Evolutionary conservation across 2,888 invertebrate species (phyloP).

Genomic region (Aspidiotus destructor): DNA sequence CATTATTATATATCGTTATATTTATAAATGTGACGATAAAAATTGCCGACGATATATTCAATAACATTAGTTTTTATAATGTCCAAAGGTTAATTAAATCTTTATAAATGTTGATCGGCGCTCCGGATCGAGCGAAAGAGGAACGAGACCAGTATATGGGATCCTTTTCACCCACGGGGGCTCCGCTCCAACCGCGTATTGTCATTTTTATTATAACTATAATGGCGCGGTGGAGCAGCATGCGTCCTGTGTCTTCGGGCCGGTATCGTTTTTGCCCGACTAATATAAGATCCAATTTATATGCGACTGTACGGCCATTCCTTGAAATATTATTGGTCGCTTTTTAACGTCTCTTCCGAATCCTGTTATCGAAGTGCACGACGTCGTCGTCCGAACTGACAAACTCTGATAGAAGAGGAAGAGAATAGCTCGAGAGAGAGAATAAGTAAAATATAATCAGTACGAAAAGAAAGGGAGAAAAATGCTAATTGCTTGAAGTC

Average conservation of each 20-base stretch:
- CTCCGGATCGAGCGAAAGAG: background rate
- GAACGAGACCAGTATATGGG: conserved; percentile 7
- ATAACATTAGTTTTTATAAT: background rate
- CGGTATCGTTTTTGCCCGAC: conserved; percentile 9
- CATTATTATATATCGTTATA: conserved; percentile 10
- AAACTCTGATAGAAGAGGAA: background rate
- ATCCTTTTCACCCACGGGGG: conserved; percentile 26
- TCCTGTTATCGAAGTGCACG: background rate
- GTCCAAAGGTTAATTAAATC: conserved; percentile 33
- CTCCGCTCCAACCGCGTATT: conserved; percentile 26
- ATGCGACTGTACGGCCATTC: conserved; percentile 29
- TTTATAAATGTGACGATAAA: conserved; percentile 32
- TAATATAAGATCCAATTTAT: conserved; percentile 31
- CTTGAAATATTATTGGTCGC: conserved; percentile 29
- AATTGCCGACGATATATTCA: conserved; percentile 24
- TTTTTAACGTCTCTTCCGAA: conserved; percentile 13
- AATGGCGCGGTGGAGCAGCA: conserved; percentile 30
- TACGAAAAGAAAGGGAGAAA: background rate
- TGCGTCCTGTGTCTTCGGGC: conserved; percentile 24
- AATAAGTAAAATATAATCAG: background rate
- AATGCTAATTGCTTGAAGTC: conserved; percentile 22
- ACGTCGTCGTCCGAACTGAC: background rate
- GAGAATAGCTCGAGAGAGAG: background rate
- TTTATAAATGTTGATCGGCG: conserved; percentile 23
- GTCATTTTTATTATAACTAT: conserved; percentile 31